Conservation (phyloP, 92 coral and sea anemone species). For the Zoanthus gigantus region DNA sequence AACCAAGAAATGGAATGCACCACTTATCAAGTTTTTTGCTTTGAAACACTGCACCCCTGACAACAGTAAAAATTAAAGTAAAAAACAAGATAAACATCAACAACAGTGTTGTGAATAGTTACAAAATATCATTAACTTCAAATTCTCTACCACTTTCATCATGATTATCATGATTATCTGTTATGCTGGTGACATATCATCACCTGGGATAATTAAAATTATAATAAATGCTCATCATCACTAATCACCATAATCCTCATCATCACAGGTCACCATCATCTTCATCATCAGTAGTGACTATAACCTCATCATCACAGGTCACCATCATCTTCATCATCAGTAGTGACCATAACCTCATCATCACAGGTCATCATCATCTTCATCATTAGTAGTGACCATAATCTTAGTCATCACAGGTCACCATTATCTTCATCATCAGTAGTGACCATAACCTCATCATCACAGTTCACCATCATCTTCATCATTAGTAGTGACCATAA, state of each 20-base stretch:
- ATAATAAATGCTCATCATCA: background rate
- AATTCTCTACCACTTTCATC: background rate
- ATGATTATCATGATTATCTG: background rate
- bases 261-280: background rate
- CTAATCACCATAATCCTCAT: background rate
- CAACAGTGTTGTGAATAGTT: background rate
- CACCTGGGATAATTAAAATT: too few species aligned
- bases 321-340: background rate
- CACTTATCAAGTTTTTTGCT: slow-evolving; percentile 83
- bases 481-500: background rate
- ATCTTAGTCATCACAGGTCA: background rate
- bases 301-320: background rate
- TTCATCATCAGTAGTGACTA: background rate
- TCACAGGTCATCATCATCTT: background rate
- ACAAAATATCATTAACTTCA: background rate
- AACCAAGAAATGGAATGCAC: slow-evolving; percentile 95
- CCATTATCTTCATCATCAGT: background rate
- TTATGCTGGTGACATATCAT: background rate
- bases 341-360: too few species aligned
- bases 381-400: background rate
- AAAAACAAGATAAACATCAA: background rate
- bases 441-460: too few species aligned
- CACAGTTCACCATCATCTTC: background rate
- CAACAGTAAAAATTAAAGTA: background rate
- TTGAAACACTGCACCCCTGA: slow-evolving; percentile 79